Conservation (phyloP, 2,797 vertebrate genomes). For the Falco cherrug region DNA sequence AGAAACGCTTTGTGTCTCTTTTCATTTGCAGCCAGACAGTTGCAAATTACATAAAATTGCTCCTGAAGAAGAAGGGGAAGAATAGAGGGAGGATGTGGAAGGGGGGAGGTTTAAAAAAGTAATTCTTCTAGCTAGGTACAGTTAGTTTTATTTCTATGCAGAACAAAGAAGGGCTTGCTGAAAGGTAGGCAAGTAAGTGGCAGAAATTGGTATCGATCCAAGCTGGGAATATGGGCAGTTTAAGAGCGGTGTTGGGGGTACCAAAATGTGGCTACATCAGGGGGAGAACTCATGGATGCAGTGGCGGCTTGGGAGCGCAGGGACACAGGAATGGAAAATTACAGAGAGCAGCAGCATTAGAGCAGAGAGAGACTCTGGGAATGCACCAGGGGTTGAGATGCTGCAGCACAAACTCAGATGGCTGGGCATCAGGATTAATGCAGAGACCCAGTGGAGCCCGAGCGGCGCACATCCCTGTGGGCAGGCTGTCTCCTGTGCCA, state of each 20-base stretch:
- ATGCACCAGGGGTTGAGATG: constrained; percentile 38
- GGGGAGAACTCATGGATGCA: constrained; percentile 27
- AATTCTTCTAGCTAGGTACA: constrained; percentile 43
- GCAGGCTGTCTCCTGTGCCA: not conserved
- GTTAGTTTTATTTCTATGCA: constrained; percentile 58
- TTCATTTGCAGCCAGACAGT: constrained; percentile 69
- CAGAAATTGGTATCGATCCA: constrained; percentile 65
- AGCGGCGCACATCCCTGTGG: not conserved
- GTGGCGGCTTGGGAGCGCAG: not conserved
- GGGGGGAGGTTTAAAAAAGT: constrained; percentile 24
- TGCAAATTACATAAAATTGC: constrained; percentile 71
- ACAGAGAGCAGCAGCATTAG: constrained; percentile 30
- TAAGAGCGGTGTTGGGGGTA: constrained; percentile 25
- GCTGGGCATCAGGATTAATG: not conserved
- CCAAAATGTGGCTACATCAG: not conserved
- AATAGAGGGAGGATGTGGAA: constrained; percentile 31
- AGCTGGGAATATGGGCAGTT: constrained; percentile 14
- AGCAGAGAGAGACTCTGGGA: constrained; percentile 28
- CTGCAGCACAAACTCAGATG: constrained; percentile 30
- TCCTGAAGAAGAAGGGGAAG: constrained; percentile 55
- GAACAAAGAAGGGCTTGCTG: constrained; percentile 60
- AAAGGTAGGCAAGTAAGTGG: constrained; percentile 58
- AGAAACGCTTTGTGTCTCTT: constrained; percentile 59
- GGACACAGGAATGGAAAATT: constrained; percentile 53
- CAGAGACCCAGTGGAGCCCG: not conserved